Evolutionary conservation across 2,888 invertebrate genomes (phyloP).

Genomic region (Mythimna albipuncta): DNA sequence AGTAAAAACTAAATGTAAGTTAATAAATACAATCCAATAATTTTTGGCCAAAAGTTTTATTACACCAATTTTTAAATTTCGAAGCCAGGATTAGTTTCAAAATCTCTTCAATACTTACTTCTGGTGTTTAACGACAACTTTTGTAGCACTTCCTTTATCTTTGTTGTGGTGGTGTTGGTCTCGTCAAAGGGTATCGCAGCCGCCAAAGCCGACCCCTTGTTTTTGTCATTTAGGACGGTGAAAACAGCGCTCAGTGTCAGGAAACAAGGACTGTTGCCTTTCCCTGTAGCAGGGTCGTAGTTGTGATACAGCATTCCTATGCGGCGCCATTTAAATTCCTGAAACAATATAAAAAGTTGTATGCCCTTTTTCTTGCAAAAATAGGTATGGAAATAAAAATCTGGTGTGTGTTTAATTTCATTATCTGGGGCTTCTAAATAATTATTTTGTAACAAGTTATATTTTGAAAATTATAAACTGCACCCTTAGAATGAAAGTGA

Average conservation of each 20-base stretch:
- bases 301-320: slow-evolving; percentile 94
- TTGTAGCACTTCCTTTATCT: slow-evolving; percentile 91
- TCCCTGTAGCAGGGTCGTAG: slow-evolving; percentile 90
- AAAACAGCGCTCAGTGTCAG: slow-evolving; percentile 94
- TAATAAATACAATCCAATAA: slow-evolving; percentile 47
- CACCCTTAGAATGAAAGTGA: too few relatives aligned
- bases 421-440: not conserved
- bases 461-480: too few relatives aligned
- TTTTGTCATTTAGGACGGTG: slow-evolving; percentile 82
- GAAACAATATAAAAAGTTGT: slow-evolving; percentile 73
- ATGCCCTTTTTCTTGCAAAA: not conserved
- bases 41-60: slow-evolving; percentile 41
- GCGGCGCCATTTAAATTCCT: slow-evolving; percentile 94
- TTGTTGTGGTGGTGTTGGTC: slow-evolving; percentile 87
- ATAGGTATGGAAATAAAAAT: too few relatives aligned
- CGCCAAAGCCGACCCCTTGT: slow-evolving; percentile 86
- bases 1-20: slow-evolving; percentile 1
- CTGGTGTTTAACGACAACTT: slow-evolving; percentile 92
- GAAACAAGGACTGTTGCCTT: slow-evolving; percentile 95
- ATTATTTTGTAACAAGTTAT: not conserved
- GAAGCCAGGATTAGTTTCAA: slow-evolving; percentile 25
- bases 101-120: slow-evolving; percentile 91
- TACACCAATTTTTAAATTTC: slow-evolving; percentile 22
- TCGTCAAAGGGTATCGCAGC: slow-evolving; percentile 92
- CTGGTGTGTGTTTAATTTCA: not conserved